These are phyloP conservation scores for Gonocerus acuteangulatus DNA, from an alignment of 2,888 invertebrate genomes.

Conservation along the genomic window DNA sequence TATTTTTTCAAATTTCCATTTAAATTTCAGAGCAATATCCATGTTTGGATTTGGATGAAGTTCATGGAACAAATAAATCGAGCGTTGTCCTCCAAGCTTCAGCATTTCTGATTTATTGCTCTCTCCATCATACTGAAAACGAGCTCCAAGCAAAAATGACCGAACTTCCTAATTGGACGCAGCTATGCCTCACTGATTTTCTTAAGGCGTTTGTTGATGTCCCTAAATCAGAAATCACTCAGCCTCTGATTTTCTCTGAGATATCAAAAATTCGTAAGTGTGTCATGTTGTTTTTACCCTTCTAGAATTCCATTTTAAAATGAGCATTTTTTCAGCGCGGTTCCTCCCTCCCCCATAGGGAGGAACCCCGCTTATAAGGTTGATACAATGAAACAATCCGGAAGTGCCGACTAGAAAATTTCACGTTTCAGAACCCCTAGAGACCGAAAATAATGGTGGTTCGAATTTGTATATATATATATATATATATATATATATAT, in stretches of 20 bases:
- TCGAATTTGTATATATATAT: too few relatives aligned
- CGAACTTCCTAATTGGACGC: slow-evolving; percentile 14
- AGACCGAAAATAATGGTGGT: too few relatives aligned
- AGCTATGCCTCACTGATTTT: slow-evolving; percentile 8
- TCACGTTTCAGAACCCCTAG: too few relatives aligned
- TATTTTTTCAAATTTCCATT: neutral
- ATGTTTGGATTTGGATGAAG: slow-evolving; percentile 1
- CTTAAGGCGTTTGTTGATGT: slow-evolving; percentile 25
- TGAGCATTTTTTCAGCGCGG: neutral
- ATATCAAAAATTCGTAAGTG: slow-evolving; percentile 27
- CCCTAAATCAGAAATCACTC: slow-evolving; percentile 3
- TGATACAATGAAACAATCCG: too few relatives aligned
- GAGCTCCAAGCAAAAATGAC: slow-evolving; percentile 20
- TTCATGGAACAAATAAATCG: neutral
- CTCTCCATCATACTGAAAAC: slow-evolving; percentile 22
- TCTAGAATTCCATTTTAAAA: neutral
- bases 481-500: too few relatives aligned
- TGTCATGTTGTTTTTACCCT: neutral
- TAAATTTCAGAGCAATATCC: neutral
- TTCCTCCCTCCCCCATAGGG: too few relatives aligned
- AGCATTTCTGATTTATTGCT: slow-evolving; percentile 20
- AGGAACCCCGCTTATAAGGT: too few relatives aligned
- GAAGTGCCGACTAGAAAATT: too few relatives aligned
- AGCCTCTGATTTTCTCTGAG: slow-evolving; percentile 16
- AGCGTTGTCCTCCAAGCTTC: slow-evolving; percentile 14